phyloP scores from a whole-genome alignment of 2,797 vertebrate genomes.

The Agapornis canus region DNA sequence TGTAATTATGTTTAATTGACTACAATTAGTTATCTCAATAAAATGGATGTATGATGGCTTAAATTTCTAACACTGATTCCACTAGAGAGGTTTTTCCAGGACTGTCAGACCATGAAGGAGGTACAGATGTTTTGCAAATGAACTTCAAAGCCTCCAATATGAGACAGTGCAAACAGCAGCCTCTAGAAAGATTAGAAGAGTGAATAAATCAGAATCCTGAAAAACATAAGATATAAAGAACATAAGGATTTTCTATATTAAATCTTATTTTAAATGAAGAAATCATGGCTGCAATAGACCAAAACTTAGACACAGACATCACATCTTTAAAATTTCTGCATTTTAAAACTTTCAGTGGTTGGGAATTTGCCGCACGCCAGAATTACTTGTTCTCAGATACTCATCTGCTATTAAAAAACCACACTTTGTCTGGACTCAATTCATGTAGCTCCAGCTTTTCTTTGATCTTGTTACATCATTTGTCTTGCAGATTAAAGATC shows the following conservation, averaged over 20 bases:
- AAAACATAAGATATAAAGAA: background rate
- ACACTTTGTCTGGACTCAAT: background rate
- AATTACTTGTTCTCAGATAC: background rate
- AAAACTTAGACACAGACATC: background rate
- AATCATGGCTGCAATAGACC: background rate
- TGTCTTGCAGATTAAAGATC: background rate
- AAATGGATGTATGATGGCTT: slow-evolving; percentile 26
- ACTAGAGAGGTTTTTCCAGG: background rate
- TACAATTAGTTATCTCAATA: slow-evolving; percentile 63
- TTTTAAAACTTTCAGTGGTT: background rate
- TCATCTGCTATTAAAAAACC: background rate
- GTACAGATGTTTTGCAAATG: background rate
- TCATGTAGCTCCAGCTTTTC: background rate
- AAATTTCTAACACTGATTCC: slow-evolving; percentile 30
- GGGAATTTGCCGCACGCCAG: background rate
- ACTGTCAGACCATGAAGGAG: background rate
- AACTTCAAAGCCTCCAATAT: background rate
- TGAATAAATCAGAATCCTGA: background rate
- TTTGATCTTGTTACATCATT: slow-evolving; percentile 35
- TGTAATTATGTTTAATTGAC: slow-evolving; percentile 68
- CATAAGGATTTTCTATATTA: background rate
- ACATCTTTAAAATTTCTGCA: background rate
- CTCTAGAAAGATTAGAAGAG: background rate
- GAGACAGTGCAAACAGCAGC: background rate
- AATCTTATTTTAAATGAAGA: background rate